phyloP scores from a whole-genome alignment of 2,113 vertebrate genomes.

The Ictidomys tridecemlineatus region DNA sequence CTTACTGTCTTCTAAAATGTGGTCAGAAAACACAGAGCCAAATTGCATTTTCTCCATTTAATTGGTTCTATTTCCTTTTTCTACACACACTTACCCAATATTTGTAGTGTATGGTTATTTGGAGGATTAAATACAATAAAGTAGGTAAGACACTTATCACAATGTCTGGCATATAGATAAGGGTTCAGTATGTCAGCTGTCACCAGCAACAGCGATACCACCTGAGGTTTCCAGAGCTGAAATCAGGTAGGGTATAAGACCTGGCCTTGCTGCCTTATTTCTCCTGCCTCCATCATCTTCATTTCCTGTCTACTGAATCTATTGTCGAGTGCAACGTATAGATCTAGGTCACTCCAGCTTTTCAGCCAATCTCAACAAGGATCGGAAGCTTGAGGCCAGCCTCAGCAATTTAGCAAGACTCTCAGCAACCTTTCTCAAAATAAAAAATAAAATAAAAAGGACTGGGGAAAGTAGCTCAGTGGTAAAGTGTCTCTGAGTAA shows the following conservation, averaged over 20 bases:
- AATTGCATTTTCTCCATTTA: neutral
- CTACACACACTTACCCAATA: neutral
- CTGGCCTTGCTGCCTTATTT: neutral
- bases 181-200: neutral
- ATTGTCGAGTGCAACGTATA: neutral
- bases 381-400: no score
- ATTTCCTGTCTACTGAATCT: neutral
- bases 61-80: neutral
- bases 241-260: neutral
- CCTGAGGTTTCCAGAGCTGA: neutral
- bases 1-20: conserved; percentile 24
- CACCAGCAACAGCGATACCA: neutral
- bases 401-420: no score
- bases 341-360: neutral
- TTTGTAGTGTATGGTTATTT: neutral
- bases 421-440: no score
- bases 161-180: neutral
- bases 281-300: neutral
- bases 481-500: no score
- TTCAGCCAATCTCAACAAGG: neutral
- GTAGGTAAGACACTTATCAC: neutral
- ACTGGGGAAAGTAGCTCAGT: no score
- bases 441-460: no score
- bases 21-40: neutral
- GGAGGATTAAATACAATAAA: neutral